Base-by-base conservation (phyloP, 2,113 vertebrate genomes). In the Caracal caracal region DNA sequence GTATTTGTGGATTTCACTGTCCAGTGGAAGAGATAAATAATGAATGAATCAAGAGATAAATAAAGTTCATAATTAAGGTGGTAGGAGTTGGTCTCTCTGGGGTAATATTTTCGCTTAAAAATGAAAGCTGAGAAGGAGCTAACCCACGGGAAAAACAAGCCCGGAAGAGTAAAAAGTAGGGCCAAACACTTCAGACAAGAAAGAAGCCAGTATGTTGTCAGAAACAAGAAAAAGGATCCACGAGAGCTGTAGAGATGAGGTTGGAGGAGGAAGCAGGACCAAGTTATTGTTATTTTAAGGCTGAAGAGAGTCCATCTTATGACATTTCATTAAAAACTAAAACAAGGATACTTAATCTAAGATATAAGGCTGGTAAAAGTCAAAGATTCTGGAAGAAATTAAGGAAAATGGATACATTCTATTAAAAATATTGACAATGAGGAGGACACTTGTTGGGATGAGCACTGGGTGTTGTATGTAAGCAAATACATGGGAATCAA, bases 301-400 rank as follows among this genome's bases (percentile, higher is more conserved):
- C 0, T 40, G 40, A 53, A 78, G 15, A 89, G 3, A n/a, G 22
- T 37, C n/a, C 10, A 43, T 35, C 33, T 82, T 91, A 1, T 8
- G 40, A 73, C 17, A 56, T 63, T 92, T 92, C n/a, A 87, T 68
- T 73, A 78, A 49, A 96, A 96, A 85, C 19, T 40, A 91, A 84
- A 73, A 65, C 81, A 90, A 66, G 0, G 37, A 0, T 51, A 13
- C 15, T 80, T 65, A 59, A 5, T 19, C 11, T 56, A n/a, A 75
- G 2, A 2, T 4, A 33, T 33, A 75, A 92, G 2, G 53, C 40
- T 78, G 33, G 63, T 49, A 80, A 85, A 84, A 92, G n/a, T 71
- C n/a, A 88, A 92, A 47, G 59, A 78, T 92, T 68, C 61, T 96
- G 37, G 10, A 76, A 80, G 61, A 76, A 95, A 89, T 33, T 92